Percentiles rank a stretch among this genome's conserved stretches.
These are phyloP conservation scores for Caenorhabditis sp. DNA, from an alignment of 2,888 invertebrate genomes.

Conservation along the genomic window DNA sequence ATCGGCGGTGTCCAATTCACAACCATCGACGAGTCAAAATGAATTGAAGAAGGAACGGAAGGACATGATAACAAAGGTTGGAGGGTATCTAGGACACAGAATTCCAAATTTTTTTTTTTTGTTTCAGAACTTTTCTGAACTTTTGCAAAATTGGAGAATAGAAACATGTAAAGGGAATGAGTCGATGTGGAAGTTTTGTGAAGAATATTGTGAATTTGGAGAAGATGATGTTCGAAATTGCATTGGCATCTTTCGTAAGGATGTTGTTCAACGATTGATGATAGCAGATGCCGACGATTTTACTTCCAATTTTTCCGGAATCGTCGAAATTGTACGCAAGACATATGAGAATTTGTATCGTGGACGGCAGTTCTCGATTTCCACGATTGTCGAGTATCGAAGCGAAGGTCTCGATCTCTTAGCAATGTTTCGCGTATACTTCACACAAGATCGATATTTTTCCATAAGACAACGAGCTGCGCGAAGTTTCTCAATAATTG, in stretches of 20 bases:
- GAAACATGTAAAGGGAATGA: slow-evolving; percentile 6
- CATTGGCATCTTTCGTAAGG: slow-evolving; percentile 11
- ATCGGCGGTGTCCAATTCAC: neutral
- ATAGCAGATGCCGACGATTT: slow-evolving; percentile 13
- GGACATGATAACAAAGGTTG: slow-evolving; percentile 14
- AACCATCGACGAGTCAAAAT: neutral
- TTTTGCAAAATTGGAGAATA: slow-evolving; percentile 18
- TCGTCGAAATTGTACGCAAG: slow-evolving; percentile 10
- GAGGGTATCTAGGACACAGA: neutral
- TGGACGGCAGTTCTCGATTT: slow-evolving; percentile 16
- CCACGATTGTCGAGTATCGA: slow-evolving; percentile 21
- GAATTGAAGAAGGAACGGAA: slow-evolving; percentile 19
- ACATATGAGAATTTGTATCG: slow-evolving; percentile 25
- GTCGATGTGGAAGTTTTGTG: slow-evolving; percentile 21
- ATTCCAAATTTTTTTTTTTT: neutral
- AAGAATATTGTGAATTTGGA: slow-evolving; percentile 19
- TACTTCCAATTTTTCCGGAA: neutral
- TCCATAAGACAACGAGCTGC: slow-evolving; percentile 7
- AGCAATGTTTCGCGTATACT: slow-evolving; percentile 11
- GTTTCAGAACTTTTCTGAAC: slow-evolving; percentile 1
- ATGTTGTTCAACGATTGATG: slow-evolving; percentile 15
- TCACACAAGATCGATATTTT: slow-evolving; percentile 16
- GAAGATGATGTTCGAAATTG: slow-evolving; percentile 5
- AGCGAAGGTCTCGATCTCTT: slow-evolving; percentile 26
- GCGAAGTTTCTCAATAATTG: slow-evolving; percentile 8